Evolutionary conservation across 2,888 invertebrate genomes (phyloP).

Genomic region (Euspilapteryx auroguttella): DNA sequence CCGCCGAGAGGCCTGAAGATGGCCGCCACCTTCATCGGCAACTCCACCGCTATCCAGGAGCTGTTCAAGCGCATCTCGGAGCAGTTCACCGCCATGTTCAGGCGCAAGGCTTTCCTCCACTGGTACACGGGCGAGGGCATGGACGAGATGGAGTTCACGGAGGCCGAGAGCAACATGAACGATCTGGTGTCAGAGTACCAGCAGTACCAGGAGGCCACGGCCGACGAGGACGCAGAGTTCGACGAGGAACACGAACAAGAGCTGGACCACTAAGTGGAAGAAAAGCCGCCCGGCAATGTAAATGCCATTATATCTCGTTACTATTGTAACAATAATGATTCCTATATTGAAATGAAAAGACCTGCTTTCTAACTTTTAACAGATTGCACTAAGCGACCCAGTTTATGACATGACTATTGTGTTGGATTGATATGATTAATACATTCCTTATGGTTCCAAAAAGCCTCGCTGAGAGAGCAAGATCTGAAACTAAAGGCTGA

Average conservation of each 20-base stretch:
- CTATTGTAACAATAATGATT: constrained; percentile 49
- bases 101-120: constrained; percentile 95
- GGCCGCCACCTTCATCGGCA: constrained; percentile 95
- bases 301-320: constrained; percentile 42
- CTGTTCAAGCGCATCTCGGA: constrained; percentile 90
- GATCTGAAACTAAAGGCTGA: constrained; percentile 51
- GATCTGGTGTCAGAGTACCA: constrained; percentile 93
- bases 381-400: constrained; percentile 40
- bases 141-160: constrained; percentile 97
- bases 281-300: constrained; percentile 15
- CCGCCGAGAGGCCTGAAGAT: constrained; percentile 89
- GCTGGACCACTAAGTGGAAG: constrained; percentile 63
- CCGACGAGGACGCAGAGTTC: constrained; percentile 81
- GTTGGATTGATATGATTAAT: constrained; percentile 24
- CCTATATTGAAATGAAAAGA: constrained; percentile 36
- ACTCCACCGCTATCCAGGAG: constrained; percentile 92
- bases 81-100: constrained; percentile 94
- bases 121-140: constrained; percentile 98
- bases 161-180: constrained; percentile 95
- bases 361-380: constrained; percentile 58
- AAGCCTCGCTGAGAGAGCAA: constrained; percentile 28
- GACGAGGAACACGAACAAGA: constrained; percentile 76
- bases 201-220: constrained; percentile 90
- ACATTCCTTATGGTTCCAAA: constrained; percentile 37
- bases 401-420: constrained; percentile 30